Percentiles rank a stretch among this genome's conserved stretches.
phyloP scores from a whole-genome alignment of 2,797 vertebrate species.

The Melanotaenia parkinsoni region DNA sequence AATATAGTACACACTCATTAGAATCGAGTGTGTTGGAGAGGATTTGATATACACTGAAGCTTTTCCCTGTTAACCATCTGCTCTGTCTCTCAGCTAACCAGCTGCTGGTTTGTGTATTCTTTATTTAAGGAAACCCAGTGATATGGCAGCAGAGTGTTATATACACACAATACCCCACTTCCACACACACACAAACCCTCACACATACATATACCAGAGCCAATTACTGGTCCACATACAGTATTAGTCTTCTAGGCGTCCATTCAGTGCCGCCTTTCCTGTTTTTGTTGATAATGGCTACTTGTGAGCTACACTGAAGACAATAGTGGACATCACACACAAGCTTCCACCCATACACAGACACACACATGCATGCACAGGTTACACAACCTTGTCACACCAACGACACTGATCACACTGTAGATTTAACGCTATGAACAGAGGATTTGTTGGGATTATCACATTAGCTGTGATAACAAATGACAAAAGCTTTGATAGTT shows the following conservation, averaged over 20 bases:
- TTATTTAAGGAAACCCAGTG: constrained; percentile 1
- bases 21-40: neutral
- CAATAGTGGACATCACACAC: neutral
- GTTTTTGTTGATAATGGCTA: constrained; percentile 17
- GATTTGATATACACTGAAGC: neutral
- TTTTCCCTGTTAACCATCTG: constrained; percentile 44
- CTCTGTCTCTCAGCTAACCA: constrained; percentile 31
- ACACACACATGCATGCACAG: neutral
- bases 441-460: too few species aligned
- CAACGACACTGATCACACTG: neutral
- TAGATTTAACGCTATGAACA: neutral
- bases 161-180: constrained; percentile 16
- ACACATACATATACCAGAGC: constrained; percentile 6
- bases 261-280: neutral
- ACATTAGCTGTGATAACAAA: neutral
- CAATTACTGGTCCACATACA: constrained; percentile 23
- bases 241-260: constrained; percentile 37
- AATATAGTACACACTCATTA: neutral
- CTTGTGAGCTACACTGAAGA: neutral
- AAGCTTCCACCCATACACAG: neutral
- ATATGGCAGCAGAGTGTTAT: constrained; percentile 34
- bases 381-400: neutral
- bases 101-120: constrained; percentile 36
- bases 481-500: neutral
- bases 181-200: constrained; percentile 10